Percentiles rank a stretch among this genome's conserved stretches.
Evolutionary conservation across 2,113 vertebrate species (phyloP).

Genomic region (Pedionomus torquatus): DNA sequence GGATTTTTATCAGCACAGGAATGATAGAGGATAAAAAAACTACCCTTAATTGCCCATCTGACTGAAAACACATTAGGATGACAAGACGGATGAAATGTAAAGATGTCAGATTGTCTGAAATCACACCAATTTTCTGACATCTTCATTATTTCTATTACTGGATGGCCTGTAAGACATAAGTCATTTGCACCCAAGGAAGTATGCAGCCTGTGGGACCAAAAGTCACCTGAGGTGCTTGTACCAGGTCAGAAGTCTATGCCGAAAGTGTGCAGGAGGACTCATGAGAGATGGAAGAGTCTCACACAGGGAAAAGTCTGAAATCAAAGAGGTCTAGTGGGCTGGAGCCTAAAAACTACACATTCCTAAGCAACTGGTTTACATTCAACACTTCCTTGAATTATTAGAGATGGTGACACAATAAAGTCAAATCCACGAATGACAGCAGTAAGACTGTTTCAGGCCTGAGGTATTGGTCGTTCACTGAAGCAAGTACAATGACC

Average conservation of each 20-base stretch:
- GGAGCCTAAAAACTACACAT: background rate
- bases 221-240: background rate
- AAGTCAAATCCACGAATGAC: background rate
- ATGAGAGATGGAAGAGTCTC: background rate
- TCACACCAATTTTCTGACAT: background rate
- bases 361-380: too few relatives aligned
- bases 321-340: background rate
- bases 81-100: background rate
- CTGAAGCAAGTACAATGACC: background rate
- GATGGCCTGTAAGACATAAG: background rate
- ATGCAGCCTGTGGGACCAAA: background rate
- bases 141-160: background rate
- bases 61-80: background rate
- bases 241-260: background rate
- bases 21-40: background rate
- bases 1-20: background rate
- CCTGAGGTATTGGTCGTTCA: background rate
- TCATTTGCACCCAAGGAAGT: background rate
- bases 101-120: background rate
- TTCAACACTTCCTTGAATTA: accelerated
- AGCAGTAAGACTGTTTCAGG: background rate
- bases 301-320: background rate
- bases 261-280: background rate
- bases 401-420: background rate
- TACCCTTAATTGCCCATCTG: background rate